Evolutionary conservation across 2,113 vertebrate species (phyloP).

Genomic region (Mus musculus): DNA sequence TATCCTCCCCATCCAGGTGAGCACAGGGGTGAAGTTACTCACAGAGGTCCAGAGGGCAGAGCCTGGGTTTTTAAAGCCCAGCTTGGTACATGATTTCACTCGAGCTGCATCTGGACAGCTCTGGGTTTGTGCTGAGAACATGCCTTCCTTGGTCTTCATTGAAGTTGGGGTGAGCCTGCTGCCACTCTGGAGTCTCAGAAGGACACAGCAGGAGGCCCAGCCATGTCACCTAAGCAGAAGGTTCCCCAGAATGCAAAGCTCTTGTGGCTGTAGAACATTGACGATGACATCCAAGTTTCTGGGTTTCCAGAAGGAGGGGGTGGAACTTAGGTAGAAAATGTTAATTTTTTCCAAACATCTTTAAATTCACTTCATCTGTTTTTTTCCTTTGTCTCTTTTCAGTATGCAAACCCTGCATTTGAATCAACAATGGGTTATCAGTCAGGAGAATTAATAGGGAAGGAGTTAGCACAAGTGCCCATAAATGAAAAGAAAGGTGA

Average conservation of each 20-base stretch:
- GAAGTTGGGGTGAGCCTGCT: no score
- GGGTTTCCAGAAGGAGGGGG: neutral
- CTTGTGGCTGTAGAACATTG: accelerated
- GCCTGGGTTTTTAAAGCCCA: no score
- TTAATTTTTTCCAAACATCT: neutral
- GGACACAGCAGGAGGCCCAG: neutral
- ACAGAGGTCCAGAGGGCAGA: no score
- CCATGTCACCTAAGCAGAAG: neutral
- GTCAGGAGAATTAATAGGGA: constrained; percentile 95
- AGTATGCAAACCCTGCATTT: constrained; percentile 98
- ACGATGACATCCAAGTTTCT: neutral
- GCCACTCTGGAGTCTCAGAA: neutral
- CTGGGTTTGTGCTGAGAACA: neutral
- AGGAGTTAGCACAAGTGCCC: constrained; percentile 97
- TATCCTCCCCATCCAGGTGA: neutral
- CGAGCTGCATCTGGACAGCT: accelerated
- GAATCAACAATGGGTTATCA: constrained; percentile 97
- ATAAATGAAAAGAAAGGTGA: constrained; percentile 97
- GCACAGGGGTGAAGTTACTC: neutral
- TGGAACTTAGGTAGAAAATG: neutral
- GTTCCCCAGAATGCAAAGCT: neutral
- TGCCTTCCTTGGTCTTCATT: neutral
- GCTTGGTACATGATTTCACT: neutral
- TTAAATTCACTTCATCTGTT: constrained; percentile 18
- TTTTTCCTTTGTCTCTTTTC: constrained; percentile 76